A percentile compares a stretch with the other conserved stretches of the same genome.
phyloP scores from a whole-genome alignment of 2,888 invertebrate genomes.

The Disparrhopalites patrizii region DNA sequence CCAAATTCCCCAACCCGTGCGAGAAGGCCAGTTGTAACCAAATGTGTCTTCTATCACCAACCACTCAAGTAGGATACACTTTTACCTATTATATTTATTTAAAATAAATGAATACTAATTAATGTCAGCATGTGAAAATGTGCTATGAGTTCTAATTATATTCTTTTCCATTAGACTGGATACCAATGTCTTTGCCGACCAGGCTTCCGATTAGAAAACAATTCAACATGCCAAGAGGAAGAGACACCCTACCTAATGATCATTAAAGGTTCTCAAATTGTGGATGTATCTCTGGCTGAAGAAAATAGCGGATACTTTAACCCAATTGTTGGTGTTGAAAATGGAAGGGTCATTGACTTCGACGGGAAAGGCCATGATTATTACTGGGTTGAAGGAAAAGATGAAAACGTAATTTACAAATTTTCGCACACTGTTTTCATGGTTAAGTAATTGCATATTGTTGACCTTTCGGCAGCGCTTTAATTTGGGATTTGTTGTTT shows the following conservation, averaged over 20 bases:
- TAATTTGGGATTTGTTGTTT: neutral
- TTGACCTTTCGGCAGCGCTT: neutral
- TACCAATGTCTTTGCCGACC: slow-evolving; percentile 90
- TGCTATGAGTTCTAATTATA: neutral
- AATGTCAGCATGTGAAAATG: neutral
- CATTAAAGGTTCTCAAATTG: slow-evolving; percentile 81
- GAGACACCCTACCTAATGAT: slow-evolving; percentile 86
- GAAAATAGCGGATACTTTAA: slow-evolving; percentile 74
- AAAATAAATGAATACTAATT: neutral
- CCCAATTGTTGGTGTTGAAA: slow-evolving; percentile 79
- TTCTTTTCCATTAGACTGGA: slow-evolving; percentile 54
- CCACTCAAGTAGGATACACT: slow-evolving; percentile 48
- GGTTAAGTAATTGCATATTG: neutral
- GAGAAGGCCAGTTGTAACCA: slow-evolving; percentile 72
- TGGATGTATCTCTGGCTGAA: slow-evolving; percentile 67
- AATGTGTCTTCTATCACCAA: slow-evolving; percentile 84
- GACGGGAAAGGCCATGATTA: slow-evolving; percentile 78
- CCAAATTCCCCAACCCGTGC: slow-evolving; percentile 73
- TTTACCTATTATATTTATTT: slow-evolving; percentile 1
- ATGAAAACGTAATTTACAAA: slow-evolving; percentile 53
- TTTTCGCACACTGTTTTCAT: neutral
- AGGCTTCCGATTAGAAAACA: slow-evolving; percentile 64
- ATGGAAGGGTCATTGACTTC: slow-evolving; percentile 85
- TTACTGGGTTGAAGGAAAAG: slow-evolving; percentile 81
- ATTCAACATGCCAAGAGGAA: slow-evolving; percentile 75